These are phyloP conservation scores for Pantherophis guttatus DNA, from an alignment of 2,113 vertebrate species.

Conservation along the genomic window DNA sequence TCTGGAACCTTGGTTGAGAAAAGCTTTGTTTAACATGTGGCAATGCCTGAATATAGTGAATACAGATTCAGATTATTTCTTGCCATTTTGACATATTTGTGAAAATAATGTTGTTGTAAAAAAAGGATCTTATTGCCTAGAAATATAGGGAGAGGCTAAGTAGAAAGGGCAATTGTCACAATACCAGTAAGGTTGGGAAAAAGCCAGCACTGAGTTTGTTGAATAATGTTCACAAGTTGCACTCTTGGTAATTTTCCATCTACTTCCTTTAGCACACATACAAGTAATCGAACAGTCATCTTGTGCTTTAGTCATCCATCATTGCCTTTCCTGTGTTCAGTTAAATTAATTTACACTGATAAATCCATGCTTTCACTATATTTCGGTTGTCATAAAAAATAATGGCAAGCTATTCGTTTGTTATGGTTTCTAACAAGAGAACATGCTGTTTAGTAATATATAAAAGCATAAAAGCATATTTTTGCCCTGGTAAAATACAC, in stretches of 20 bases:
- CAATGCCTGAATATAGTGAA: background rate
- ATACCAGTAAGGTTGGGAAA: background rate
- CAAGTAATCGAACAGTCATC: background rate
- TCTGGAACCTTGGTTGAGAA: background rate
- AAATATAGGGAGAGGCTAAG: background rate
- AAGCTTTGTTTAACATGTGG: background rate
- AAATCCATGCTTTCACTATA: background rate
- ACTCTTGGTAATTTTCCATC: background rate
- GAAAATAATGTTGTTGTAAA: background rate
- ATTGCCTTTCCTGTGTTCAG: background rate
- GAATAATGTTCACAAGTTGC: background rate
- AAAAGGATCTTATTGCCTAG: background rate
- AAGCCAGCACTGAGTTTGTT: background rate
- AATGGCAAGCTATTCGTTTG: background rate
- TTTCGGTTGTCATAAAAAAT: background rate
- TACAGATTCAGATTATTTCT: background rate
- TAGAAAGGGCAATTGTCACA: background rate
- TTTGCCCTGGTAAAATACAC: background rate
- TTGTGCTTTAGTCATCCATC: background rate
- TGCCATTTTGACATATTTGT: background rate
- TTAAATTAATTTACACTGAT: background rate
- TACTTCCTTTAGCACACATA: background rate
- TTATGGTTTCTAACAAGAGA: slow-evolving; percentile 4
- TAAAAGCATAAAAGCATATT: background rate
- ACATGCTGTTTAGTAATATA: background rate